These are phyloP conservation scores for Craseonycteris thonglongyai DNA, from an alignment of 2,113 vertebrate genomes.

Conservation along the genomic window DNA sequence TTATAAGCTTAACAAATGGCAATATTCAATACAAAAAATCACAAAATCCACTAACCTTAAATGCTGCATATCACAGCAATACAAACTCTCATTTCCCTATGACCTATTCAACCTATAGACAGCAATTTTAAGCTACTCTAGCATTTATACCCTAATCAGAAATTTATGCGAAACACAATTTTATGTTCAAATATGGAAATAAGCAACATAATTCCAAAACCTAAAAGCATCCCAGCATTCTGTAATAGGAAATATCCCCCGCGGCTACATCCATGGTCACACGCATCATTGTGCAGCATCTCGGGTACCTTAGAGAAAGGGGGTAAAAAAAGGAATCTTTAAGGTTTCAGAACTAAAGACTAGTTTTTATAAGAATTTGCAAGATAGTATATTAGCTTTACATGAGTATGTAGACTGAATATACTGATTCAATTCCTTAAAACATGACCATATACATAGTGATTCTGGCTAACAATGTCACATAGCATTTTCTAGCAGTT, in stretches of 20 bases:
- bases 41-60: slow-evolving; percentile 45
- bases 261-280: slow-evolving; percentile 95
- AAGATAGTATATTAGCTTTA: not conserved
- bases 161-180: slow-evolving; percentile 91
- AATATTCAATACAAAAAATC: slow-evolving; percentile 46
- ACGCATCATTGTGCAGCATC: slow-evolving; percentile 97
- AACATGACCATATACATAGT: not conserved
- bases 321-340: not conserved
- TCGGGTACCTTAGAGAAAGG: slow-evolving; percentile 88
- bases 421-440: not conserved
- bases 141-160: slow-evolving; percentile 73
- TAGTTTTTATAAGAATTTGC: not conserved
- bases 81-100: not conserved
- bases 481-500: not conserved
- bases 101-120: slow-evolving; percentile 37
- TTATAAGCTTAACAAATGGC: slow-evolving; percentile 38
- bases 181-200: slow-evolving; percentile 96
- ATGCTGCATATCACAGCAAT: not conserved
- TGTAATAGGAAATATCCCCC: slow-evolving; percentile 97
- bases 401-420: not conserved
- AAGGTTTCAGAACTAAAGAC: not conserved
- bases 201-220: slow-evolving; percentile 95
- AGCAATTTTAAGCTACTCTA: slow-evolving; percentile 52
- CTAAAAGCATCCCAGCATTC: slow-evolving; percentile 95
- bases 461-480: not conserved